Conservation (phyloP, 2,113 vertebrate species). For the Mesembrinibis cayennensis region DNA sequence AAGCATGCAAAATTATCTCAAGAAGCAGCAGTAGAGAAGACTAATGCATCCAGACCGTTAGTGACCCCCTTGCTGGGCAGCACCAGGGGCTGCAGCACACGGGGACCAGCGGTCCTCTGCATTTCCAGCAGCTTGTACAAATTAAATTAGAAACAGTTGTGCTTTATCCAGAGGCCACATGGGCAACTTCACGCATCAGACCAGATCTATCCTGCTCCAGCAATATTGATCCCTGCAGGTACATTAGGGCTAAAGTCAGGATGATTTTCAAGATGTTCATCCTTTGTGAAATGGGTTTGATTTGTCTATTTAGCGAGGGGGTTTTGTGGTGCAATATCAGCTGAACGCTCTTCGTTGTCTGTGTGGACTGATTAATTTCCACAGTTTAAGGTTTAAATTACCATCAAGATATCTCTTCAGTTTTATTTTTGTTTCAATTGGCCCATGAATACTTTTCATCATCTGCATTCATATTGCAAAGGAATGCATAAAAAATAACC, state of each 20-base stretch:
- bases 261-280: conserved; percentile 60
- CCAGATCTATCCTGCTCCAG: conserved; percentile 40
- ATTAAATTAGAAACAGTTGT: conserved; percentile 38
- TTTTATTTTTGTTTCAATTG: conserved; percentile 12
- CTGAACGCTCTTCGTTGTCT: background rate
- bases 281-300: background rate
- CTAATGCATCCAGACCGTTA: background rate
- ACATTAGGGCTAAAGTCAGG: conserved; percentile 44
- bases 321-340: background rate
- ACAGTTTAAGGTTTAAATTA: conserved; percentile 1
- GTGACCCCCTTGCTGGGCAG: background rate
- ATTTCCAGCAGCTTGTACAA: conserved; percentile 39
- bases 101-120: background rate
- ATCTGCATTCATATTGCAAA: background rate
- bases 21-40: background rate
- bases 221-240: background rate
- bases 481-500: conserved; percentile 10
- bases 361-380: conserved; percentile 52
- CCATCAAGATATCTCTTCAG: background rate
- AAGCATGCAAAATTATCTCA: background rate
- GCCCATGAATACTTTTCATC: background rate
- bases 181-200: background rate
- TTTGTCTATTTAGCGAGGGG: background rate
- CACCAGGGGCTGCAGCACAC: background rate
- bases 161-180: conserved; percentile 29